Evolutionary conservation across 2,797 vertebrate species (phyloP), one percentile per base, ranked within the genome.

Genomic region (Coregonus suidteri): DNA sequence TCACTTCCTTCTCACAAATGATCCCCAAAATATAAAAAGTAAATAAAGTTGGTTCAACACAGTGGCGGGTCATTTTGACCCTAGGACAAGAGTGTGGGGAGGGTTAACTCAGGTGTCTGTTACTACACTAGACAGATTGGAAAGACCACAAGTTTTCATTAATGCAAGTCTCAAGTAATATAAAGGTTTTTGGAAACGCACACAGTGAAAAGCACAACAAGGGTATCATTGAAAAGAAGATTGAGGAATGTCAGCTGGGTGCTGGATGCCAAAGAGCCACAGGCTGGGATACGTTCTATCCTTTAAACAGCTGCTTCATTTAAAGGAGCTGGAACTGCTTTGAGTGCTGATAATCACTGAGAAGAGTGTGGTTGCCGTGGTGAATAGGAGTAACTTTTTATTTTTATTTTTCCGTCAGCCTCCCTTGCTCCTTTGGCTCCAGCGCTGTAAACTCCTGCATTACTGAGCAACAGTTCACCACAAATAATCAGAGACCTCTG

Each of bases 281-380:
- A 81, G 69, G 76, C 67, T 83, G 87, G 80, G 73, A 86, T 82
- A 78, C 76, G 80, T 83, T 76, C 77, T 68, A 71, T 52, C 71
- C 77, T 76, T 84, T 82, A 62, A 70, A 73, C 89, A 89, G 90
- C 86, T 90, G 90, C 53, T 65, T 35, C 13, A 47, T 83, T 81
- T 76, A 78, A 84, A 59, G 75, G 67, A 72, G 72, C 73, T 81
- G 86, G 73, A 81, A 67, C 75, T 54, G 64, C 67, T 75, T 51
- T 72, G 73, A 80, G 76, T 25, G 64, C 66, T 80, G 82, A 79
- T 80, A 74, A 71, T 75, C 66, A 78, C n/a, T 7, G 47, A 25
- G 31, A 80, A 69, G 81, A 83, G 82, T 72, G 77, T 34, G 25
- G 88, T 86, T 83, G 78, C 85, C 69, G 74, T 81, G 77, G 83